phyloP scores from a whole-genome alignment of 2,113 vertebrate genomes.

The Nipponia nippon region DNA sequence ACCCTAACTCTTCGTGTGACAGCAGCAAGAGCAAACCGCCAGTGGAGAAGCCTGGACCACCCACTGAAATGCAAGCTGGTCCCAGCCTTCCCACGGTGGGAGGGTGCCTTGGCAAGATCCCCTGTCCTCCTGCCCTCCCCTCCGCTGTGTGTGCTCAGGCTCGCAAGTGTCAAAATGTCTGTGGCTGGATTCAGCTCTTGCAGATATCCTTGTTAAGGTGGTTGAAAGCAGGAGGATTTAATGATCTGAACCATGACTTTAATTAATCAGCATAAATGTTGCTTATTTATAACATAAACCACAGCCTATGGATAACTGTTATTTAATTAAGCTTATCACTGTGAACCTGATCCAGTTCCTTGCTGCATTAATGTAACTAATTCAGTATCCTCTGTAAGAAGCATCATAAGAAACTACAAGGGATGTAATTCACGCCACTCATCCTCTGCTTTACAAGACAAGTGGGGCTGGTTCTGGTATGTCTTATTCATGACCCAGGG shows the following conservation, averaged over 20 bases:
- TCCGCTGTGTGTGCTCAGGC: accelerated
- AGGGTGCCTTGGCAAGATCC: background rate
- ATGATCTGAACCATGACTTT: constrained; percentile 15
- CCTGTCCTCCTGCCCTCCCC: background rate
- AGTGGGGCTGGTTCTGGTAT: background rate
- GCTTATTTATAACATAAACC: constrained; percentile 43
- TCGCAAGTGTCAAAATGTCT: accelerated
- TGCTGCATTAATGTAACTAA: constrained; percentile 59
- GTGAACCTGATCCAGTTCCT: constrained; percentile 33
- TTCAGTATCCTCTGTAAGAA: constrained; percentile 54
- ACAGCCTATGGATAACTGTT: constrained; percentile 40
- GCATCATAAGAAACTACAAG: background rate
- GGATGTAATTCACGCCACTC: constrained; percentile 20
- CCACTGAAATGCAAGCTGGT: background rate
- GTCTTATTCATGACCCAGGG: background rate
- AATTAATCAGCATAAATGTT: constrained; percentile 27
- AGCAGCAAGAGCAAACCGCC: background rate
- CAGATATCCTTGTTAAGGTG: background rate
- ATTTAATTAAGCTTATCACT: constrained; percentile 74
- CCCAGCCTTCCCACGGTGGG: background rate
- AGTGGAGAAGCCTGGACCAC: background rate
- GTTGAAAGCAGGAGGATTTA: constrained; percentile 18
- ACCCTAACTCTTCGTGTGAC: background rate
- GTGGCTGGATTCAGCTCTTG: background rate
- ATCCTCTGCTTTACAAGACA: background rate